Evolutionary conservation across 2,888 invertebrate species (phyloP).

Genomic region (Cephus pygmeus): DNA sequence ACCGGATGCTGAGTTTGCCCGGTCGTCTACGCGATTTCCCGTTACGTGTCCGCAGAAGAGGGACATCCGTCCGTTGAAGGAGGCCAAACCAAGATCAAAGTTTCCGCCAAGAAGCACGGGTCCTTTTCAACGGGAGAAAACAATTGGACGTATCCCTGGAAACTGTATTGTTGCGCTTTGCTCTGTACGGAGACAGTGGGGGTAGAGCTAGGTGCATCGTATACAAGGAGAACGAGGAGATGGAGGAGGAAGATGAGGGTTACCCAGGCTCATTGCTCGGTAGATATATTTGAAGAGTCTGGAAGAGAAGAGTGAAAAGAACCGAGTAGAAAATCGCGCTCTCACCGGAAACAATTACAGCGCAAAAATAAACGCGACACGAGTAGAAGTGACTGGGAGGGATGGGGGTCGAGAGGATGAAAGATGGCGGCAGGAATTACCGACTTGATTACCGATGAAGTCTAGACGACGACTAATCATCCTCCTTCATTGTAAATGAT

Average conservation of each 20-base stretch:
- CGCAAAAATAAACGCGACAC: not conserved
- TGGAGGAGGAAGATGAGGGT: not conserved
- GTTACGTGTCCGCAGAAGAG: constrained; percentile 52
- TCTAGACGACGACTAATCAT: not conserved
- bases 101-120: constrained; percentile 15
- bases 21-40: constrained; percentile 62
- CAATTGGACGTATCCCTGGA: not conserved
- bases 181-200: not conserved
- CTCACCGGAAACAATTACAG: not conserved
- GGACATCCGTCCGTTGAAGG: not conserved
- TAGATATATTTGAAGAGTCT: not conserved
- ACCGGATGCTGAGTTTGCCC: constrained; percentile 59
- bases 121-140: not conserved
- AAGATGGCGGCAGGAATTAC: not conserved
- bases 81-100: constrained; percentile 21
- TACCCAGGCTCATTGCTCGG: not conserved
- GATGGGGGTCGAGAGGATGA: not conserved
- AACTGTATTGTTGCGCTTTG: not conserved
- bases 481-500: not conserved
- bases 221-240: not conserved
- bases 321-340: not conserved
- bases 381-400: not conserved
- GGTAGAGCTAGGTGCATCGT: not conserved
- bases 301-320: not conserved
- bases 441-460: not conserved